Base-by-base conservation (phyloP, 2,888 invertebrate genomes). In the Drosophila rellima region DNA sequence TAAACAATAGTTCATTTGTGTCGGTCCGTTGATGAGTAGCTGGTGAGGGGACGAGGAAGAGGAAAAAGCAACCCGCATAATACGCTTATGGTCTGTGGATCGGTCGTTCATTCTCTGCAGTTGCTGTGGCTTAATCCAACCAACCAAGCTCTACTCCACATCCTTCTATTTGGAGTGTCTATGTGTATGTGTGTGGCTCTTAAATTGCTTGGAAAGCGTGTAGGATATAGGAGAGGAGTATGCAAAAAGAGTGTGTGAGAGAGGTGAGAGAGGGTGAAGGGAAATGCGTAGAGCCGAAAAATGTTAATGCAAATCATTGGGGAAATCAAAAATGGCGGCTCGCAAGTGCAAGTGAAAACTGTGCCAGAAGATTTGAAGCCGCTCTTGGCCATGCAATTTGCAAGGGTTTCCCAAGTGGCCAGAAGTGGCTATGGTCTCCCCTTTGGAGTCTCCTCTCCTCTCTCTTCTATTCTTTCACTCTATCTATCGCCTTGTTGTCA, bases 1-100 rank as follows among this genome's bases (percentile, higher is more conserved):
- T 78, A 88, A 80, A 90, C 84, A 90, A 87, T 90, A 89, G 89
- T 89, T 90, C 80, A 87, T 88, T 89, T 88, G 73, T 66, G 70
- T 66, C 40, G 35, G 54, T 47, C 15, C 40, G 31, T 31, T 18
- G 42, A 23, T 33, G n/a, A 44, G 31, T 18, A 18, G 10, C 6
- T 15, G 20, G n/a, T 7, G 17, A 17, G 11, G 15, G 10, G 8
- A 8, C 10, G 20, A 1, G 15, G 18, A 18, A 7, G 35, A 39
- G 47, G 47, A 70, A 54, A 47, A 65, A 65, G 57, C 66, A 70
- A 64, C 87, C 90, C 83, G 90, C 81, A 88, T 89, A 86, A 86
- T 85, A 65, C 77, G 80, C 86, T 83, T 77, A 78, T 77, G 81
- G 74, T 70, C 61, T 26, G 7, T 26, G 69, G 75, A 82, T 86